These are phyloP conservation scores for Macaca nemestrina DNA, from an alignment of 2,113 vertebrate genomes.

Conservation along the genomic window DNA sequence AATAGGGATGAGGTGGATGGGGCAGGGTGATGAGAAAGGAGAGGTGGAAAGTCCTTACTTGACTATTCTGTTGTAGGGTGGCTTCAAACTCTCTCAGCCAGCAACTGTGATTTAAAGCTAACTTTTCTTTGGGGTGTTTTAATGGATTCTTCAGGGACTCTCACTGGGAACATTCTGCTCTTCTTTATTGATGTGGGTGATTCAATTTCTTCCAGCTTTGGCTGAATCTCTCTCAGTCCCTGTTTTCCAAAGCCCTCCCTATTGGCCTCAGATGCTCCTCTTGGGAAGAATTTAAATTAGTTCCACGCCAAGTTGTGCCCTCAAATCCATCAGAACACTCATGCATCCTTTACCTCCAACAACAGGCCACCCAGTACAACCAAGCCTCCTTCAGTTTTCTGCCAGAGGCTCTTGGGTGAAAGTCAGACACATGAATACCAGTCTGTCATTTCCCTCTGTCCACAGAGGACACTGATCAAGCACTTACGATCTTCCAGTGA, in stretches of 20 bases:
- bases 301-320: background rate
- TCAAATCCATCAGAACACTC: background rate
- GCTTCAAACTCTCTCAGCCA: background rate
- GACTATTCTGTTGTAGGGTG: too few species aligned
- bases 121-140: background rate
- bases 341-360: background rate
- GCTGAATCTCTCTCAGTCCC: background rate
- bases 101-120: background rate
- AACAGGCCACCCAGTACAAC: background rate
- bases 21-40: too few species aligned
- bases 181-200: background rate
- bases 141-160: background rate
- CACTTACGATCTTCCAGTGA: background rate
- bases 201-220: background rate
- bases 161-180: background rate
- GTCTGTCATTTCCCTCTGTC: background rate
- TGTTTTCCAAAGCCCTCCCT: background rate
- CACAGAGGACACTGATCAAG: too few species aligned
- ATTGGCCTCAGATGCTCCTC: background rate
- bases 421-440: background rate
- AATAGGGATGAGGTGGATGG: background rate
- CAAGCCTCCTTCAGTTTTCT: background rate
- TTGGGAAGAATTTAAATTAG: slow-evolving; percentile 9
- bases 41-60: background rate
- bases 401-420: background rate